phyloP scores from a whole-genome alignment of 30 jellyfish, hydroid and myxozoan genomes.

The Aurelia sp. region DNA sequence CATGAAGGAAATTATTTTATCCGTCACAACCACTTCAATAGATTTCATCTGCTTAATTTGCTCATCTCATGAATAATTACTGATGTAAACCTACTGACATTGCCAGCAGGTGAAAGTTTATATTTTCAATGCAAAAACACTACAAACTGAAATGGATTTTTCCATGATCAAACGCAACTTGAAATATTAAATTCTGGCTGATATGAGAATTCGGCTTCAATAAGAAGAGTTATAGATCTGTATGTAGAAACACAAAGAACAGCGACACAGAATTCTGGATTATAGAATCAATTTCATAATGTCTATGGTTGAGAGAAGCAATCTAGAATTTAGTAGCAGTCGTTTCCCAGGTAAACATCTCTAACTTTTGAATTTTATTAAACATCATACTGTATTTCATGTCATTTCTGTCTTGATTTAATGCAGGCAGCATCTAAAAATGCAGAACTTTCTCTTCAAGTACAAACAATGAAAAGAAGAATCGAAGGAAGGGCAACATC shows the following conservation, averaged over 20 bases:
- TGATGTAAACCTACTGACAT: conserved; percentile 22
- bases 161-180: too few species aligned
- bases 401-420: neutral
- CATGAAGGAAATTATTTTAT: too few species aligned
- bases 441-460: conserved; percentile 91
- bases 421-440: conserved; percentile 74
- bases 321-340: conserved; percentile 19
- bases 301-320: conserved; percentile 17
- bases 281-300: neutral
- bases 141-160: too few species aligned
- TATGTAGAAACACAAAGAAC: too few species aligned
- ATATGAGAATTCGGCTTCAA: too few species aligned
- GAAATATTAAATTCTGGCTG: too few species aligned
- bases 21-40: too few species aligned
- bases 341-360: conserved; percentile 51
- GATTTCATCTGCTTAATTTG: too few species aligned
- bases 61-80: conserved; percentile 41
- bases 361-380: neutral
- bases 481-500: conserved; percentile 80
- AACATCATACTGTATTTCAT: neutral
- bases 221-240: too few species aligned
- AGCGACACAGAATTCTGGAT: too few species aligned
- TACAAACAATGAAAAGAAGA: conserved; percentile 85
- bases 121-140: too few species aligned
- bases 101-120: conserved; percentile 20